These are phyloP conservation scores for Aphodius sticticus DNA, from an alignment of 2,888 invertebrate genomes.

Conservation along the genomic window DNA sequence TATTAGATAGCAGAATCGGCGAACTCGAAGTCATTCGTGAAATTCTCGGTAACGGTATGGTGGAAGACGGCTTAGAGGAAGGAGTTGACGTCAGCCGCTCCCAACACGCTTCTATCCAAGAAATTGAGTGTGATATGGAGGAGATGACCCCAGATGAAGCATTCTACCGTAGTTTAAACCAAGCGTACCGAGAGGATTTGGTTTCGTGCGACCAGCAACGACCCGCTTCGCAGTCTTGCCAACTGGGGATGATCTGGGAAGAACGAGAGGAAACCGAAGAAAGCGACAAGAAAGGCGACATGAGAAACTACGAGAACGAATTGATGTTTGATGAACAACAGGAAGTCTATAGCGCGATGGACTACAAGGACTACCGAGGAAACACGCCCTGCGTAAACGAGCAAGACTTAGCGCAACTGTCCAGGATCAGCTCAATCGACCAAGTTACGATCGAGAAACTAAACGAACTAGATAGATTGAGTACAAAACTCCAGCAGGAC, in stretches of 20 bases:
- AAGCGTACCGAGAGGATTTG: conserved; percentile 84
- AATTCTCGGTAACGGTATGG: conserved; percentile 71
- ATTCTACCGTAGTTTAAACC: conserved; percentile 87
- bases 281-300: conserved; percentile 55
- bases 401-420: conserved; percentile 79
- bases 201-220: conserved; percentile 65
- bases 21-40: conserved; percentile 70
- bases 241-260: conserved; percentile 88
- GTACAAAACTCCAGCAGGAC: conserved; percentile 79
- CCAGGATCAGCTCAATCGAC: conserved; percentile 78
- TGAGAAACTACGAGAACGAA: conserved; percentile 61
- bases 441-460: conserved; percentile 81
- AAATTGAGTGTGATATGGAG: conserved; percentile 59
- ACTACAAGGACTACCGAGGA: conserved; percentile 81
- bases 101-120: conserved; percentile 54
- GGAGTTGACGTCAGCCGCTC: conserved; percentile 66
- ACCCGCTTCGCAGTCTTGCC: conserved; percentile 65
- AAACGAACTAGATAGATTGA: conserved; percentile 79
- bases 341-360: conserved; percentile 77
- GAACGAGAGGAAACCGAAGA: conserved; percentile 79
- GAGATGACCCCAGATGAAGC: conserved; percentile 81
- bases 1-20: conserved; percentile 55
- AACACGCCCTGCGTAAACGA: conserved; percentile 79
- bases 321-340: conserved; percentile 65
- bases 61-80: conserved; percentile 74